A percentile compares a stretch with the other conserved stretches of the same genome.
These are phyloP conservation scores for Percopsis omiscomaycus DNA, from an alignment of 2,797 vertebrate genomes.

Conservation along the genomic window DNA sequence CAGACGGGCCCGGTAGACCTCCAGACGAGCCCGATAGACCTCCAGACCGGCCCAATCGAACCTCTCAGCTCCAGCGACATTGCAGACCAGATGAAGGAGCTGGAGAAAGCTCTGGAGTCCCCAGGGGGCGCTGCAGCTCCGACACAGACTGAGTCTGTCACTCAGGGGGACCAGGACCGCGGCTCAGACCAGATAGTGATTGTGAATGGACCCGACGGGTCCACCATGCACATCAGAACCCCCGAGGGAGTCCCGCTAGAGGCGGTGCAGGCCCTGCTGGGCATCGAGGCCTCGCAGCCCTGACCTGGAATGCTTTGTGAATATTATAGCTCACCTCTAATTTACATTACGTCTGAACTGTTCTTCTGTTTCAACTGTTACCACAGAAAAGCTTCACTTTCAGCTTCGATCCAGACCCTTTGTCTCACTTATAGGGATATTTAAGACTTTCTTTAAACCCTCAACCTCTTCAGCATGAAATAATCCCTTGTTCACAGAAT, in stretches of 20 bases:
- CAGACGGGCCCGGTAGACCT: constrained; percentile 18
- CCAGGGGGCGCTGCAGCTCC: background rate
- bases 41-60: constrained; percentile 27
- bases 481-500: no score
- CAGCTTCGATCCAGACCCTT: no score
- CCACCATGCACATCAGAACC: constrained; percentile 79
- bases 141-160: constrained; percentile 21
- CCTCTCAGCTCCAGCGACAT: constrained; percentile 34
- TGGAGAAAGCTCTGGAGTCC: constrained; percentile 60
- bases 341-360: no score
- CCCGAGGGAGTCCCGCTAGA: constrained; percentile 78
- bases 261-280: constrained; percentile 80
- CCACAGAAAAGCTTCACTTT: no score
- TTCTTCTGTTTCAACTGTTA: no score
- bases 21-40: constrained; percentile 18
- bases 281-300: constrained; percentile 65
- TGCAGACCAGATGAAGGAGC: constrained; percentile 57
- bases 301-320: no score
- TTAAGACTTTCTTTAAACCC: no score
- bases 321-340: no score
- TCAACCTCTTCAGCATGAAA: no score
- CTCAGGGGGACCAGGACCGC: constrained; percentile 73
- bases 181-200: constrained; percentile 78
- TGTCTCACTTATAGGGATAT: no score
- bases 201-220: constrained; percentile 75